Percentiles rank a stretch among this genome's conserved stretches.
phyloP scores from a whole-genome alignment of 1,140 invertebrate species.

The Apis florea region DNA sequence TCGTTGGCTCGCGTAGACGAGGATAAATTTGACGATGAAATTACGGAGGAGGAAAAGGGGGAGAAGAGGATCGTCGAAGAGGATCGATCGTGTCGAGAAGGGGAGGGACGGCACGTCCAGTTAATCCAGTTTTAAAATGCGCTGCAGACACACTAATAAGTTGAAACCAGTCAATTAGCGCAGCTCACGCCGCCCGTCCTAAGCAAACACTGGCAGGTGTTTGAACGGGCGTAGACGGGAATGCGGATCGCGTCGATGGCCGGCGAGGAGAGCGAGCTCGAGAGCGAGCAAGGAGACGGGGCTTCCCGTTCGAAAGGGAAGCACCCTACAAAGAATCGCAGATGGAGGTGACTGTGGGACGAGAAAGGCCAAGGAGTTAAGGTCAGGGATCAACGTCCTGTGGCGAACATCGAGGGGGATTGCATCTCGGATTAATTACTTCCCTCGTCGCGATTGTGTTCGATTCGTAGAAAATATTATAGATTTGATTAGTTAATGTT shows the following conservation, averaged over 20 bases:
- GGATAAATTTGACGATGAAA: conserved; percentile 66
- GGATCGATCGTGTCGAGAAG: conserved; percentile 29
- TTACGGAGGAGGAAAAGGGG: conserved; percentile 49
- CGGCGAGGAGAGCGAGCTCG: too few relatives aligned
- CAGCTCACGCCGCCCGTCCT: conserved; percentile 64
- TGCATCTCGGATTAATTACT: not conserved
- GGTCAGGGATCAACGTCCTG: conserved; percentile 16
- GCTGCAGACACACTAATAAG: conserved; percentile 74
- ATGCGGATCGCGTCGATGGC: conserved; percentile 49
- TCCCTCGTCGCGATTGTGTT: not conserved
- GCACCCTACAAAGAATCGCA: conserved; percentile 17
- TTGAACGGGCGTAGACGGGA: conserved; percentile 66
- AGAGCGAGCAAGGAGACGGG: not conserved
- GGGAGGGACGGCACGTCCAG: conserved; percentile 20
- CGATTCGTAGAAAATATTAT: too few relatives aligned
- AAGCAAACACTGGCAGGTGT: conserved; percentile 76
- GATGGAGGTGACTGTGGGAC: not conserved
- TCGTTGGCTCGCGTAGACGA: conserved; percentile 31
- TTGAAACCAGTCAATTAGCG: conserved; percentile 76
- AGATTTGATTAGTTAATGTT: too few relatives aligned
- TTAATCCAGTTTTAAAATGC: conserved; percentile 72
- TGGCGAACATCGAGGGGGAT: not conserved
- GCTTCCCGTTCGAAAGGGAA: conserved; percentile 11
- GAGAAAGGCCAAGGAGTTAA: conserved; percentile 18
- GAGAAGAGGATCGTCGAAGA: conserved; percentile 21